phyloP scores from a whole-genome alignment of 1,140 invertebrate species.

The Dendroctonus ponderosae region DNA sequence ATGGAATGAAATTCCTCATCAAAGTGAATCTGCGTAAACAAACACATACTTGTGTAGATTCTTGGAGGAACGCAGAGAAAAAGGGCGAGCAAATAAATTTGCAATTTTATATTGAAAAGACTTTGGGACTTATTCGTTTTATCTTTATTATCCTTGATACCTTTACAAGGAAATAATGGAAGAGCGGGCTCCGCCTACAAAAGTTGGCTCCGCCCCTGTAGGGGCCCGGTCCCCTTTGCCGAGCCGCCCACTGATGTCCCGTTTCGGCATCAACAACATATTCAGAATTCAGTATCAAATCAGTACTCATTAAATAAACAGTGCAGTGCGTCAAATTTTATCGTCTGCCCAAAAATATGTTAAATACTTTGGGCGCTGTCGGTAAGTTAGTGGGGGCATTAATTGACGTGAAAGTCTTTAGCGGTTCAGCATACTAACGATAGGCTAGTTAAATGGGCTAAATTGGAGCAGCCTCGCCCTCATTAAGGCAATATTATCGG shows the following conservation, averaged over 20 bases:
- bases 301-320: constrained; percentile 55
- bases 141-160: constrained; percentile 28
- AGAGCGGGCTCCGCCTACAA: constrained; percentile 36
- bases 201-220: constrained; percentile 37
- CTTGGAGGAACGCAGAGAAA: background rate
- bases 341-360: constrained; percentile 41
- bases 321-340: constrained; percentile 49
- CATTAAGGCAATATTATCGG: constrained; percentile 50
- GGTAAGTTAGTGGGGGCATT: constrained; percentile 51
- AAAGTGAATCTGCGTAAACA: no score
- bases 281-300: constrained; percentile 54
- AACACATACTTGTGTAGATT: background rate
- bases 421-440: constrained; percentile 50
- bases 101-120: constrained; percentile 31
- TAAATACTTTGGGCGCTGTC: constrained; percentile 51
- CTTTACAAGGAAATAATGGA: constrained; percentile 39
- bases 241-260: constrained; percentile 41
- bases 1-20: no score
- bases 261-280: constrained; percentile 47
- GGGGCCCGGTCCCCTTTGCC: constrained; percentile 42
- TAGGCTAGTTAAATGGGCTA: constrained; percentile 52
- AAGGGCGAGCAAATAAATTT: constrained; percentile 11
- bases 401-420: constrained; percentile 52
- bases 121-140: constrained; percentile 29
- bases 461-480: constrained; percentile 52